Evolutionary conservation across 2,888 invertebrate species (phyloP).

Genomic region (Syritta pipiens): DNA sequence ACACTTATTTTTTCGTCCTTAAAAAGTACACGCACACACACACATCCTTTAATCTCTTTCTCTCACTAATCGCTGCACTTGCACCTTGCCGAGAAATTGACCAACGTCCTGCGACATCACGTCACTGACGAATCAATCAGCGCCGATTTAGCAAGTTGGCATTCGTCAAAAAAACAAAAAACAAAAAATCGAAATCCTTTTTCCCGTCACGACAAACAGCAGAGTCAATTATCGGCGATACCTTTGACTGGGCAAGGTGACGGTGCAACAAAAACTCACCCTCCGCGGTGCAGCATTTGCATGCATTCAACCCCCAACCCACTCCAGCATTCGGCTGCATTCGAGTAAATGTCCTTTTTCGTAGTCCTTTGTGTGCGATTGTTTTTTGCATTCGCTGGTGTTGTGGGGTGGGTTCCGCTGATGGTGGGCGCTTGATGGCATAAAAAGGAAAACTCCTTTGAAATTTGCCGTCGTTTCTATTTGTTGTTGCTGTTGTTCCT

Average conservation of each 20-base stretch:
- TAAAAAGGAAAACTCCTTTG: conserved; percentile 54
- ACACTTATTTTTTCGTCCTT: conserved; percentile 52
- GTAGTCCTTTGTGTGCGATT: conserved; percentile 34
- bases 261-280: too few relatives aligned
- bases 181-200: too few relatives aligned
- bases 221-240: conserved; percentile 59
- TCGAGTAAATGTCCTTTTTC: conserved; percentile 50
- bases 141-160: conserved; percentile 42
- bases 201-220: too few relatives aligned
- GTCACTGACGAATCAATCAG: conserved; percentile 23
- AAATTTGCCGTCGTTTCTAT: conserved; percentile 43
- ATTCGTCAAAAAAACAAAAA: conserved; percentile 43
- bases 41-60: conserved; percentile 17
- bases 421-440: conserved; percentile 16
- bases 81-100: too few relatives aligned
- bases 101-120: neutral
- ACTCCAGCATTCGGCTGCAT: conserved; percentile 20
- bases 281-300: too few relatives aligned
- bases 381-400: conserved; percentile 8
- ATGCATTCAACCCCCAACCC: too few relatives aligned
- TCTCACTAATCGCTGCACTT: conserved; percentile 47
- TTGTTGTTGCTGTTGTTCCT: neutral
- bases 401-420: conserved; percentile 11
- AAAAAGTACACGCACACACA: neutral
- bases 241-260: conserved; percentile 14